phyloP scores from a whole-genome alignment of 2,113 vertebrate species.

The Bufo bufo region DNA sequence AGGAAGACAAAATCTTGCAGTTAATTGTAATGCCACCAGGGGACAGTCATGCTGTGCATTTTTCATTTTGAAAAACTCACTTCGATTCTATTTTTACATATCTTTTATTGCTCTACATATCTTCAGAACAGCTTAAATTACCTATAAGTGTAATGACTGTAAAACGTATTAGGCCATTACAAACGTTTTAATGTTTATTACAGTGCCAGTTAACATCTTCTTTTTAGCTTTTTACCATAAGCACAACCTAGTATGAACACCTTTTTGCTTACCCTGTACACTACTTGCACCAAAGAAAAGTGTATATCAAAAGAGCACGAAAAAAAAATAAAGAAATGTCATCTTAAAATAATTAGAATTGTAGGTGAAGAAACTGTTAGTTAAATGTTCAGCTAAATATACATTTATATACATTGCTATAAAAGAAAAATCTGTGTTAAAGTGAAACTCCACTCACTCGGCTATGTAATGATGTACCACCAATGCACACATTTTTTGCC shows the following conservation, averaged over 20 bases:
- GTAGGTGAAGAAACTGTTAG: neutral
- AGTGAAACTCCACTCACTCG: too few relatives aligned
- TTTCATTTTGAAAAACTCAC: neutral
- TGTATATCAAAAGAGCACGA: neutral
- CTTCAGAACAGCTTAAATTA: constrained; percentile 25
- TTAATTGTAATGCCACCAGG: constrained; percentile 60
- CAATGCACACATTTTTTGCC: too few relatives aligned
- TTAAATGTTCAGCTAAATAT: neutral
- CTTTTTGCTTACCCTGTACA: neutral
- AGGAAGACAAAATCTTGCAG: constrained; percentile 8
- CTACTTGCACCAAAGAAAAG: neutral
- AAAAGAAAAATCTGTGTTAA: neutral
- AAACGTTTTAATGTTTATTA: constrained; percentile 49
- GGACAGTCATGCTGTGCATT: constrained; percentile 62
- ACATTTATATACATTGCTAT: neutral
- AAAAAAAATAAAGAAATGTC: neutral
- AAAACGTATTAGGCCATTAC: constrained; percentile 39
- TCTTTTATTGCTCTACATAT: constrained; percentile 37
- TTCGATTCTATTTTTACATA: constrained; percentile 35
- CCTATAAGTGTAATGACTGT: constrained; percentile 24
- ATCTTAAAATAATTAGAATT: neutral
- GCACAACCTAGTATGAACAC: neutral
- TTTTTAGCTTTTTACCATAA: constrained; percentile 22
- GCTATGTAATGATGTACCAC: too few relatives aligned
- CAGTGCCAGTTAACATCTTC: constrained; percentile 41